Evolutionary conservation across 2,797 vertebrate genomes (phyloP).

Genomic region (Muscicapa striata): DNA sequence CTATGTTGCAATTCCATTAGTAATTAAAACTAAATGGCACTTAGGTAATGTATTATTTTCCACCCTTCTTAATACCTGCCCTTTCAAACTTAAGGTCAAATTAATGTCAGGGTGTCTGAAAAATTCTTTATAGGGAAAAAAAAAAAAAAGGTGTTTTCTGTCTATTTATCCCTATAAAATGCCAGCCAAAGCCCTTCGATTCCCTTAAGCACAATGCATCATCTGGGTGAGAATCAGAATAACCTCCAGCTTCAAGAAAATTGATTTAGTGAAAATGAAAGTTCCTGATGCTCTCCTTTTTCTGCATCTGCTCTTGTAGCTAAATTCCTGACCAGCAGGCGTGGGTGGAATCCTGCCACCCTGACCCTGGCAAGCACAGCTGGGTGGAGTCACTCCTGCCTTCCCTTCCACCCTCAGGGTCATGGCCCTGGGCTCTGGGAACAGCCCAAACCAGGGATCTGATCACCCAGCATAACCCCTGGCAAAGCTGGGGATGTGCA

Average conservation of each 20-base stretch:
- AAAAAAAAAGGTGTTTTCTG: not conserved
- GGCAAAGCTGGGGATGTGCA: not conserved
- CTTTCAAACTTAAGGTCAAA: not conserved
- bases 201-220: not conserved
- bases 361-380: rapidly evolving
- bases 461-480: rapidly evolving
- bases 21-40: slow-evolving; percentile 34
- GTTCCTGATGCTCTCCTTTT: not conserved
- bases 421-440: rapidly evolving
- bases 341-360: not conserved
- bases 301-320: not conserved
- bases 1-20: not conserved
- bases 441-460: rapidly evolving
- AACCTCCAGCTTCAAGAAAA: slow-evolving; percentile 21
- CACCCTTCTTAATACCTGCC: not conserved
- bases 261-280: slow-evolving; percentile 26
- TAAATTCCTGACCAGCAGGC: not conserved
- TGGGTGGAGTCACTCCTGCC: not conserved
- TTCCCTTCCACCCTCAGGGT: not conserved
- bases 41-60: not conserved
- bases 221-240: slow-evolving; percentile 3
- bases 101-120: not conserved
- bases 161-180: not conserved
- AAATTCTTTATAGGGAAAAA: not conserved
- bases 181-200: not conserved